Percentiles rank a stretch among this genome's conserved stretches.
phyloP scores from a whole-genome alignment of 2,888 invertebrate species.

The Orthosia gothica region DNA sequence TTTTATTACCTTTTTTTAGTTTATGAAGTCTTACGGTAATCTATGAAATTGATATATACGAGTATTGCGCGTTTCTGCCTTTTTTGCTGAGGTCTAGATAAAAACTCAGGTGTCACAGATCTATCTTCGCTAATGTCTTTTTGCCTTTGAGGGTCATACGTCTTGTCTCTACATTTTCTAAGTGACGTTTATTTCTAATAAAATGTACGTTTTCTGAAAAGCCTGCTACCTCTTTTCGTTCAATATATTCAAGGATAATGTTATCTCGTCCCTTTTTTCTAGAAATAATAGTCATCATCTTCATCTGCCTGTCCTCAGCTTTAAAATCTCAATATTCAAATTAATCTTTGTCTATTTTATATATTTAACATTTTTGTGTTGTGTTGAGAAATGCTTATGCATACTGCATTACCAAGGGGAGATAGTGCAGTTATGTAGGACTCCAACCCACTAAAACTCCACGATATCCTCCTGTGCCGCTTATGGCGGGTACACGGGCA shows the following conservation, averaged over 20 bases:
- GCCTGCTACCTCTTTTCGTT: slow-evolving; percentile 8
- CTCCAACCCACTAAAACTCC: no score
- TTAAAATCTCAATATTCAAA: neutral
- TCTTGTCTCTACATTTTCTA: slow-evolving; percentile 46
- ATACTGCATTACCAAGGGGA: no score
- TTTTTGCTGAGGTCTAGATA: slow-evolving; percentile 53
- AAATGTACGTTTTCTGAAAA: slow-evolving; percentile 29
- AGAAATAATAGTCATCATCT: no score
- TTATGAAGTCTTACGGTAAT: slow-evolving; percentile 56
- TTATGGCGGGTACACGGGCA: no score
- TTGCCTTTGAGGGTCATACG: slow-evolving; percentile 53
- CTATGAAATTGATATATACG: slow-evolving; percentile 59
- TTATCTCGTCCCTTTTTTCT: neutral
- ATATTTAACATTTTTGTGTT: no score
- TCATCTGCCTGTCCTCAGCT: no score
- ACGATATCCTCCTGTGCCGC: no score
- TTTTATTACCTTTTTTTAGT: slow-evolving; percentile 60
- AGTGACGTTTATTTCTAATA: slow-evolving; percentile 58
- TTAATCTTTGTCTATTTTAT: neutral
- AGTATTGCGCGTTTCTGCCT: slow-evolving; percentile 22
- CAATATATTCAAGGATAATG: slow-evolving; percentile 4
- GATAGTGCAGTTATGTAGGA: no score
- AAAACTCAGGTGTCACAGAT: slow-evolving; percentile 55
- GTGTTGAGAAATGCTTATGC: no score
- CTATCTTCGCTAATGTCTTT: slow-evolving; percentile 62